phyloP scores from a whole-genome alignment of 2,113 vertebrate genomes.

The Rhinogobius similis region DNA sequence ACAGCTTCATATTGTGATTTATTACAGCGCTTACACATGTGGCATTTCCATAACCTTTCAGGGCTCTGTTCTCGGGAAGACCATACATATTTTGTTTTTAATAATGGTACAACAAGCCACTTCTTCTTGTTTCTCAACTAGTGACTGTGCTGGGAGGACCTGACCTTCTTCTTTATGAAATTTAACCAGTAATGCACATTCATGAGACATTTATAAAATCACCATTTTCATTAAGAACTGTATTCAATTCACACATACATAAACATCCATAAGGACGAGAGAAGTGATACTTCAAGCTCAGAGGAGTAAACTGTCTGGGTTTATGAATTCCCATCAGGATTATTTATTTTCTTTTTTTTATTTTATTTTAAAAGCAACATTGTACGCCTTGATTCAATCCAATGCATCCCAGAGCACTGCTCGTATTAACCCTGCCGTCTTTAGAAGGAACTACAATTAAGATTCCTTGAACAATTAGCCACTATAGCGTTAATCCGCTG shows the following conservation, averaged over 20 bases:
- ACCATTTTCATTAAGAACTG: neutral
- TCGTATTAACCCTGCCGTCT: neutral
- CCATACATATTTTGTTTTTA: conserved; percentile 20
- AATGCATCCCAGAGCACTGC: neutral
- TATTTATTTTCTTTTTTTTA: no score
- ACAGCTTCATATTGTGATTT: conserved; percentile 35
- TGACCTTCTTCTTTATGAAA: neutral
- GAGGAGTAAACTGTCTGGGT: no score
- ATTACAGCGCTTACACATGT: conserved; percentile 21
- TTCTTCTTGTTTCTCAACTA: neutral
- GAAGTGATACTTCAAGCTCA: neutral
- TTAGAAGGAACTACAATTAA: neutral
- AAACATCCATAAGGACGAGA: neutral
- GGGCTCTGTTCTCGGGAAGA: conserved; percentile 10
- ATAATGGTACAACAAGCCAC: conserved; percentile 7
- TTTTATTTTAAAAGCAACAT: no score
- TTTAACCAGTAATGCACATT: neutral
- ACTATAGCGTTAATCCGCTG: neutral
- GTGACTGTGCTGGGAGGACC: neutral
- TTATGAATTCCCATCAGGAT: no score
- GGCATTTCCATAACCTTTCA: conserved; percentile 51
- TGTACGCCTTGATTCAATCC: no score
- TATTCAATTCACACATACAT: neutral
- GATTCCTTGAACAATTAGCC: neutral
- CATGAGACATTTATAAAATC: neutral